Evolutionary conservation across 2,888 invertebrate species (phyloP).

Genomic region (Pseudococcus longispinus): DNA sequence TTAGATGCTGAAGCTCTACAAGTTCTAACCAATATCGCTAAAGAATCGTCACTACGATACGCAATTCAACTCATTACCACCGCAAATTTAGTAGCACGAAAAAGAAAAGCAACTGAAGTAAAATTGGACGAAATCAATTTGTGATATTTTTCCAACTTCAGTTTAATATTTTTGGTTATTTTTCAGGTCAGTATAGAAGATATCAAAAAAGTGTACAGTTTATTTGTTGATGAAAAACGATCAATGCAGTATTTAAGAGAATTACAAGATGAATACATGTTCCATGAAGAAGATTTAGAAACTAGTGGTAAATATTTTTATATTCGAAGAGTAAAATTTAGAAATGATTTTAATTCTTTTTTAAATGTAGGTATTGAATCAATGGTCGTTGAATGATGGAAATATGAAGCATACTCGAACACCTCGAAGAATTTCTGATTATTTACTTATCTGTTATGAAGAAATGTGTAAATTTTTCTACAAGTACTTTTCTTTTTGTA

Average conservation of each 20-base stretch:
- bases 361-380: constrained; percentile 26
- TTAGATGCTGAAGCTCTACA: constrained; percentile 89
- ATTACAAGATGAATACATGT: constrained; percentile 96
- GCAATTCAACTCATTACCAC: constrained; percentile 97
- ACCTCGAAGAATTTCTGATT: neutral
- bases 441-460: neutral
- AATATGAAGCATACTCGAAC: neutral
- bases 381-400: constrained; percentile 25
- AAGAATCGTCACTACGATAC: constrained; percentile 92
- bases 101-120: constrained; percentile 86
- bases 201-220: constrained; percentile 90
- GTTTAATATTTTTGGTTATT: neutral
- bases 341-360: neutral
- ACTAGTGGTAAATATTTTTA: neutral
- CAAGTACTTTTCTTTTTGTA: neutral
- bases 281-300: constrained; percentile 65
- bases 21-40: constrained; percentile 89
- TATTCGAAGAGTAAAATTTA: neutral
- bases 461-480: neutral
- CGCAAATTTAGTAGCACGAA: constrained; percentile 89
- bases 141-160: neutral
- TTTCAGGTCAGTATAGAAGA: constrained; percentile 70
- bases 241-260: constrained; percentile 93
- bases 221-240: constrained; percentile 93
- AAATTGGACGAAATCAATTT: neutral